Conservation (phyloP, 1,140 invertebrate species). For the Acromyrmex heyeri region DNA sequence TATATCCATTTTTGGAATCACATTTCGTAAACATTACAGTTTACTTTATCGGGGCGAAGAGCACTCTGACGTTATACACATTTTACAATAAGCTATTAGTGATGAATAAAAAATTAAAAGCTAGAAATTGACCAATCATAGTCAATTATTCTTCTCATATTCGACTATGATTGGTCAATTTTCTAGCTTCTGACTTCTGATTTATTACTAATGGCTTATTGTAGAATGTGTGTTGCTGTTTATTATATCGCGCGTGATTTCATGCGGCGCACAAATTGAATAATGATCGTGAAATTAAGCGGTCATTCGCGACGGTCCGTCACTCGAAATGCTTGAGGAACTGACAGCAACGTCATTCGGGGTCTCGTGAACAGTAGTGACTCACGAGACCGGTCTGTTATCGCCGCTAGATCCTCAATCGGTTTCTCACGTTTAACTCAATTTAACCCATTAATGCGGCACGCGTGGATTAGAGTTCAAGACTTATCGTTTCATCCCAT, state of each 20-base stretch:
- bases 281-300: constrained; percentile 37
- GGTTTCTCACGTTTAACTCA: constrained; percentile 31
- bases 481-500: not conserved
- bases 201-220: too few species aligned
- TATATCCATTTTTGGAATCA: too few species aligned
- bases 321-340: constrained; percentile 19
- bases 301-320: not conserved
- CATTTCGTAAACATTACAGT: too few species aligned
- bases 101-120: too few species aligned
- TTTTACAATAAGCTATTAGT: too few species aligned
- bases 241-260: not conserved
- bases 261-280: constrained; percentile 18
- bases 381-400: constrained; percentile 31
- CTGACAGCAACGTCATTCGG: not conserved
- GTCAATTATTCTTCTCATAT: too few species aligned
- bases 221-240: not conserved
- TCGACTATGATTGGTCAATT: too few species aligned
- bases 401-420: constrained; percentile 3
- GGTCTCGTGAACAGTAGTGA: not conserved
- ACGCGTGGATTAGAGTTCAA: constrained; percentile 30
- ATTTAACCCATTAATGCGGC: constrained; percentile 45
- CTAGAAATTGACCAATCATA: too few species aligned
- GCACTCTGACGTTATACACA: too few species aligned
- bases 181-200: too few species aligned
- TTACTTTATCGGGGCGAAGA: too few species aligned